These are phyloP conservation scores for Rotaria socialis DNA, from an alignment of 2,888 invertebrate species.

Conservation along the genomic window DNA sequence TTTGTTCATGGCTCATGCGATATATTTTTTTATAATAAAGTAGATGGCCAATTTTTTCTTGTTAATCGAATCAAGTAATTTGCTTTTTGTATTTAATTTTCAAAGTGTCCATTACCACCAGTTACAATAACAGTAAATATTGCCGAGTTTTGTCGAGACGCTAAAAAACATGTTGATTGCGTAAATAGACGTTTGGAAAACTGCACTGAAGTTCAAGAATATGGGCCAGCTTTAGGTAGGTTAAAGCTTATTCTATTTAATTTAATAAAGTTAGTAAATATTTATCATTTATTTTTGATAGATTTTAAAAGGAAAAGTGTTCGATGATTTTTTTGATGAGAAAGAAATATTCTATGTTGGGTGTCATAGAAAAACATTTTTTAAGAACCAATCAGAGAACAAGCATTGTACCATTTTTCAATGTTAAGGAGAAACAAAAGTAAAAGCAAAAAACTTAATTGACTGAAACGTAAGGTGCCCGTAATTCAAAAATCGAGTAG, in stretches of 20 bases:
- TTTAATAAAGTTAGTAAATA: not conserved
- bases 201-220: conserved; percentile 45
- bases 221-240: conserved; percentile 44
- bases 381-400: too few relatives aligned
- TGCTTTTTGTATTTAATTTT: not conserved
- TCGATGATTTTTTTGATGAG: too few relatives aligned
- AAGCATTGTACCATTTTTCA: too few relatives aligned
- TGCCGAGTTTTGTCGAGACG: conserved; percentile 35
- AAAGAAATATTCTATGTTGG: too few relatives aligned
- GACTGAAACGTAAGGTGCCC: too few relatives aligned
- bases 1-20: not conserved
- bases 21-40: conserved; percentile 23
- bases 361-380: too few relatives aligned
- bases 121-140: not conserved
- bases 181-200: conserved; percentile 41
- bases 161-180: conserved; percentile 46
- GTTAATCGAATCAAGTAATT: not conserved
- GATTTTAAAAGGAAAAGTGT: too few relatives aligned
- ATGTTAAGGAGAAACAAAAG: too few relatives aligned
- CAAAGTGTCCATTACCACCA: conserved; percentile 20
- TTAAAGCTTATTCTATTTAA: conserved; percentile 23
- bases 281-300: not conserved
- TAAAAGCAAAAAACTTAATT: too few relatives aligned
- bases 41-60: not conserved
- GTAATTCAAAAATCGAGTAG: too few relatives aligned